Conservation (phyloP, 2,113 vertebrate species). For the Pyrgilauda ruficollis region DNA sequence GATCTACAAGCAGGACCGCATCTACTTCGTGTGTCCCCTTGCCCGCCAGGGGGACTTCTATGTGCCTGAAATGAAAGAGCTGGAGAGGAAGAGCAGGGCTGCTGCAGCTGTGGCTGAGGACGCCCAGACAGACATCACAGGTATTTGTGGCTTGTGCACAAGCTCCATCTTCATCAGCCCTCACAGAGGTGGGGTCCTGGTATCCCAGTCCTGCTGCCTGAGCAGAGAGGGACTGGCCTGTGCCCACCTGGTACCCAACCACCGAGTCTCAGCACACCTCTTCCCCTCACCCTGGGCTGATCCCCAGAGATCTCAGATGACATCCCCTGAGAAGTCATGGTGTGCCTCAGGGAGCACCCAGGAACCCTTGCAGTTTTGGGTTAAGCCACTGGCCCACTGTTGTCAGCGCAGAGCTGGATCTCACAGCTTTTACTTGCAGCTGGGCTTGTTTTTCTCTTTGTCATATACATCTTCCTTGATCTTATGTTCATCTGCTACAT, state of each 20-base stretch:
- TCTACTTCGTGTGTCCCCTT: slow-evolving; percentile 90
- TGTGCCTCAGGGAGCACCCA: accelerated
- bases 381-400: background rate
- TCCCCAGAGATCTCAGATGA: background rate
- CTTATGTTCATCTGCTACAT: slow-evolving; percentile 56
- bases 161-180: background rate
- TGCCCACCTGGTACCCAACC: accelerated
- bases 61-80: slow-evolving; percentile 89
- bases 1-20: slow-evolving; percentile 84
- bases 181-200: background rate
- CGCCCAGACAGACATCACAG: slow-evolving; percentile 81
- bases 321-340: background rate
- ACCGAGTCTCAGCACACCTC: background rate
- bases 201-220: background rate
- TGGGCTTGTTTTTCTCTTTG: slow-evolving; percentile 62
- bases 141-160: background rate
- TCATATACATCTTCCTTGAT: slow-evolving; percentile 50
- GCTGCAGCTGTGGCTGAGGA: slow-evolving; percentile 77
- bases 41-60: slow-evolving; percentile 92
- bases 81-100: slow-evolving; percentile 76
- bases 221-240: background rate
- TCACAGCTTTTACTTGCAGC: slow-evolving; percentile 27
- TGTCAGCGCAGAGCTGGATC: background rate
- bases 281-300: background rate
- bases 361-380: background rate